Conservation (phyloP, 23 tunicate genomes). For the Corella eumyota region DNA sequence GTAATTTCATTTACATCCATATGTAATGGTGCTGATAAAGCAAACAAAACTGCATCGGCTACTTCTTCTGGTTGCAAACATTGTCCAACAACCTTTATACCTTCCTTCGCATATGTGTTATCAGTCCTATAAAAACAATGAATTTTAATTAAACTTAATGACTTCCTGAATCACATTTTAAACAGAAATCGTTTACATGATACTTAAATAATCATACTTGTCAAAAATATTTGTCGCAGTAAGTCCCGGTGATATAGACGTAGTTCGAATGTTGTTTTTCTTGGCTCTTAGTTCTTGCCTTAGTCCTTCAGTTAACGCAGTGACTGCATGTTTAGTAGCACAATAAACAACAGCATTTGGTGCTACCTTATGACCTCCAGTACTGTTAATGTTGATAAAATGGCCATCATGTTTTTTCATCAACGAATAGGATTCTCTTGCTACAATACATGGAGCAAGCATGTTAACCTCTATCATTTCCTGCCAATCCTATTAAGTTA, state of each 20-base stretch:
- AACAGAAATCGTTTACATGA: too few relatives aligned
- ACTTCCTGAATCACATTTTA: too few relatives aligned
- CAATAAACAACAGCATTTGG: slow-evolving; percentile 9
- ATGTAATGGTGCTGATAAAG: neutral
- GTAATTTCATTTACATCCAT: slow-evolving; percentile 7
- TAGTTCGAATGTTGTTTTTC: slow-evolving; percentile 22
- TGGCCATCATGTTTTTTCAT: slow-evolving; percentile 57
- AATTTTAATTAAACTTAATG: too few relatives aligned
- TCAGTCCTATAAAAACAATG: too few relatives aligned
- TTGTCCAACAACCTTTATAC: neutral
- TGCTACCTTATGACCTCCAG: slow-evolving; percentile 40
- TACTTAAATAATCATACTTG: too few relatives aligned
- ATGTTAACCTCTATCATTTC: slow-evolving; percentile 47
- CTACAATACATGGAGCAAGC: slow-evolving; percentile 23
- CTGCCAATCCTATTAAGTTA: too few relatives aligned
- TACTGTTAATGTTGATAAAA: slow-evolving; percentile 32
- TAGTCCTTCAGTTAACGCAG: slow-evolving; percentile 57
- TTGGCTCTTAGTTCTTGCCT: slow-evolving; percentile 44
- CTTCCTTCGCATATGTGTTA: neutral
- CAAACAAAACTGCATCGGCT: slow-evolving; percentile 8
- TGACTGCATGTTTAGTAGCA: slow-evolving; percentile 48
- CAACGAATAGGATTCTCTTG: slow-evolving; percentile 20
- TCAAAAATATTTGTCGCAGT: slow-evolving; percentile 19
- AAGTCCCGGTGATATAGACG: slow-evolving; percentile 49
- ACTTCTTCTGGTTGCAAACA: slow-evolving; percentile 6